phyloP scores from a whole-genome alignment of 2,888 invertebrate species.

The Xanthia icteritia region DNA sequence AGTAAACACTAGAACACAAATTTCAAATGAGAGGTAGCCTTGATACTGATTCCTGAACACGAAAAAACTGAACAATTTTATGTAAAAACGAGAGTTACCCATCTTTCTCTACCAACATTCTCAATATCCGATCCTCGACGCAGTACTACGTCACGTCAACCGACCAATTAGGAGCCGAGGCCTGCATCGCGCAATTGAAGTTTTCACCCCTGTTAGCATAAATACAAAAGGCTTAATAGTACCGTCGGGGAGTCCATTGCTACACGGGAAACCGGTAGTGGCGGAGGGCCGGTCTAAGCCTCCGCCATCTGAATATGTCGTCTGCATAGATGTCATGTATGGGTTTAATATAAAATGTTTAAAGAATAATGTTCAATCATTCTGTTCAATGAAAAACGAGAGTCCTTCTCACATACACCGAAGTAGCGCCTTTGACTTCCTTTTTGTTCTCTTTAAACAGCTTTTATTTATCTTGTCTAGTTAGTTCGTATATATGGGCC shows the following conservation, averaged over 20 bases:
- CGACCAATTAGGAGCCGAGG: slow-evolving; percentile 50
- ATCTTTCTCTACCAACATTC: slow-evolving; percentile 32
- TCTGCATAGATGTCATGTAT: slow-evolving; percentile 75
- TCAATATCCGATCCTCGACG: slow-evolving; percentile 31
- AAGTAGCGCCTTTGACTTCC: slow-evolving; percentile 82
- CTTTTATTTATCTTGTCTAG: background rate
- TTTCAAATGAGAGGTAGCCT: background rate
- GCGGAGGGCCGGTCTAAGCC: slow-evolving; percentile 73
- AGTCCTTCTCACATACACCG: slow-evolving; percentile 76
- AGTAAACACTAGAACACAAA: background rate
- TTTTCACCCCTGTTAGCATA: slow-evolving; percentile 70
- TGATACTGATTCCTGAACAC: background rate
- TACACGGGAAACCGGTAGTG: slow-evolving; percentile 81
- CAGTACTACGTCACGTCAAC: slow-evolving; percentile 49
- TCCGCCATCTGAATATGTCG: slow-evolving; percentile 79
- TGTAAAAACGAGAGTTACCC: slow-evolving; percentile 38
- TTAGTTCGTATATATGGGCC: background rate
- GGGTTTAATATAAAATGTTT: slow-evolving; percentile 75
- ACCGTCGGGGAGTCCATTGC: slow-evolving; percentile 77
- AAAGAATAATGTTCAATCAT: slow-evolving; percentile 79
- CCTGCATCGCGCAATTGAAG: slow-evolving; percentile 75
- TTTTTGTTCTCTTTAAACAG: slow-evolving; percentile 67
- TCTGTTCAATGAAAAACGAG: slow-evolving; percentile 76
- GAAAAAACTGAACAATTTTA: background rate
- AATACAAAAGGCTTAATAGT: slow-evolving; percentile 60